Evolutionary conservation across 1,140 invertebrate genomes (phyloP), one percentile per base, ranked within the genome.

Genomic region (Heliconius melpomene): DNA sequence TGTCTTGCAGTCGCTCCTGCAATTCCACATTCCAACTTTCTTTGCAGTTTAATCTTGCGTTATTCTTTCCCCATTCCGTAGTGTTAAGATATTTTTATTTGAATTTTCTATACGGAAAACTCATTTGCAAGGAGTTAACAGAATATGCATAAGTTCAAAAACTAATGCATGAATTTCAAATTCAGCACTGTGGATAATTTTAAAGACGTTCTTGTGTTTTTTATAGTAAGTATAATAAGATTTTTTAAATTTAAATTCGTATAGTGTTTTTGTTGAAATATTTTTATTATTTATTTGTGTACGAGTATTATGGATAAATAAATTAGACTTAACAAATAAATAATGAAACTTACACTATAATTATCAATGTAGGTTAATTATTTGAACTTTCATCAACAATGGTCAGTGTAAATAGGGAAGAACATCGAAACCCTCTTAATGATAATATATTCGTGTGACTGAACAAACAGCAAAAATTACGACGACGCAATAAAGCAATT

Each of bases 341-440:
- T 20, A 52, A 20, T 52, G 18, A 18, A 52, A 52, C 50, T 20
- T 52, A 52, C 50, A 52, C 50, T 23, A 23, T 23, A 23, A 23
- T 23, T 23, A 2, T 57, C 0, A 54, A 2, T 1, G 20, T 20
- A 54, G 20, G 52, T 9, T n/a, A 54, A 57, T 23, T 57, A 57
- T 57, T 57, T 57, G 54, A 57, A 57, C n/a, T 57, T 3, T 57
- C n/a, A 57, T 57, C 23, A 76, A 70, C 66, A 66, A 76, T 46
- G 75, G 75, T 76, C 75, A 76, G 7, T n/a, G 54, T 7, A 32
- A 52, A 75, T 20, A 75, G 40, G 16, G 18, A 20, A 46, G 18
- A 78, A 82, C 77, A 82, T 26, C 38, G 57, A 75, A 79, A 82
- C 74, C 77, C 74, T 79, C 38, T 79, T 74, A 73, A 79, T 72